Conservation (phyloP, 2,113 vertebrate species). For the Chrysochloris asiatica region DNA sequence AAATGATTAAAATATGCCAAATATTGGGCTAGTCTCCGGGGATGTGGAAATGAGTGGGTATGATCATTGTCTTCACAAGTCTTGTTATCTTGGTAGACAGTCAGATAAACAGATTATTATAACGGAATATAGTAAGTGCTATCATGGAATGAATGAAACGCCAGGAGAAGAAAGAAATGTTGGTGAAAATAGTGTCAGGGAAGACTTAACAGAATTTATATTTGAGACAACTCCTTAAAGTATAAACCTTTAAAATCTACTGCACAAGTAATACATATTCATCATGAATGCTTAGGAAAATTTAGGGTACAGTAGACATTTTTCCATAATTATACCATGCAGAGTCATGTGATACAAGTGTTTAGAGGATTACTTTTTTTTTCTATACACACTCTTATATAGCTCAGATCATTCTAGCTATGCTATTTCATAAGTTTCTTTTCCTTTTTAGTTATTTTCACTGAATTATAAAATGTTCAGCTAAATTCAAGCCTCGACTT, state of each 20-base stretch:
- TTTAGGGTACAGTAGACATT: background rate
- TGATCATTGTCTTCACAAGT: background rate
- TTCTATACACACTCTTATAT: background rate
- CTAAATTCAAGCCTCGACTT: too few species aligned
- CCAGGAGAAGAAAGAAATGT: background rate
- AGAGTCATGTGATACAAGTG: background rate
- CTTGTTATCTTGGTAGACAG: background rate
- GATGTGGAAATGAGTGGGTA: background rate
- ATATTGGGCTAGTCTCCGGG: background rate
- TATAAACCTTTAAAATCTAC: background rate
- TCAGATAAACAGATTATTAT: conserved; percentile 25
- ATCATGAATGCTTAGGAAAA: background rate
- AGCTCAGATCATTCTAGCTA: background rate
- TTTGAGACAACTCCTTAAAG: background rate
- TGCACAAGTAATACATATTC: background rate
- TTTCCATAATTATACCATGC: background rate
- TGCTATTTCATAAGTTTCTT: background rate
- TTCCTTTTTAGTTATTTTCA: background rate
- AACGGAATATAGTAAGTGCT: background rate
- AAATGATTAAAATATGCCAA: background rate
- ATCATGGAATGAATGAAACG: background rate
- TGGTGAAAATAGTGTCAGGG: background rate
- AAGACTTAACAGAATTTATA: background rate
- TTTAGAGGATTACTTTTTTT: background rate
- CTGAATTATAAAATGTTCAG: background rate